Evolutionary conservation across 1,140 invertebrate genomes (phyloP), one percentile per base, ranked within the genome.

Genomic region (Bombus pascuorum): DNA sequence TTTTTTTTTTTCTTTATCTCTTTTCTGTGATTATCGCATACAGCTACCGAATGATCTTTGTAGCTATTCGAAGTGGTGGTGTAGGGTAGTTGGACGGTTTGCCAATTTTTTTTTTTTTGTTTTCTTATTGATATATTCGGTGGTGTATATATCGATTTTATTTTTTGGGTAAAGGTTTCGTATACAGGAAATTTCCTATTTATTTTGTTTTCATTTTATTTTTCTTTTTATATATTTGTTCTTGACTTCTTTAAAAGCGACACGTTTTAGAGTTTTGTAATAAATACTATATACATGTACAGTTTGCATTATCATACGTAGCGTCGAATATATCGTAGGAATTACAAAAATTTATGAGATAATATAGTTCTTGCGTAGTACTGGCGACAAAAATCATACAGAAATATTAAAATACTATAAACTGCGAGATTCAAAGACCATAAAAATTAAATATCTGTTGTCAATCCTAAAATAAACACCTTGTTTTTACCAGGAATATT

Each of bases 191-290:
- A 62, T 62, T 62, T 62, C 22, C 28, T 62, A 62, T 12, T 62
- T n/a, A 12, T 62, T 62, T 28, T 13, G 9, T 62, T 12, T 62
- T n/a, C 28, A 62, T 62, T 62, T n/a, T 13, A n/a, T 62, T n/a
- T 28, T n/a, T 12, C 4, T 62, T 28, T 13, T 62, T 62, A n/a
- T n/a, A 12, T 62, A 13, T 62, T 62, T 62, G 9, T 10, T n/a
- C 13, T 5, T 12, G 12, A 13, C n/a, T 62, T n/a, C 0, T 62
- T 13, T 62, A 2, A n/a, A n/a, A 0, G 0, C 3, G 12, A 62
- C 18, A 62, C 4, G 3, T 12, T 62, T 22, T 2, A 18, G 28
- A 62, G 9, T 62, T 62, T n/a, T n/a, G 59, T n/a, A 62, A n/a
- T 8, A 1, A 18, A 18, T 47, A 18, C 18, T 47, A 47, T 47